phyloP scores from a whole-genome alignment of 2,797 vertebrate genomes.

The Enteromius argenteus region DNA sequence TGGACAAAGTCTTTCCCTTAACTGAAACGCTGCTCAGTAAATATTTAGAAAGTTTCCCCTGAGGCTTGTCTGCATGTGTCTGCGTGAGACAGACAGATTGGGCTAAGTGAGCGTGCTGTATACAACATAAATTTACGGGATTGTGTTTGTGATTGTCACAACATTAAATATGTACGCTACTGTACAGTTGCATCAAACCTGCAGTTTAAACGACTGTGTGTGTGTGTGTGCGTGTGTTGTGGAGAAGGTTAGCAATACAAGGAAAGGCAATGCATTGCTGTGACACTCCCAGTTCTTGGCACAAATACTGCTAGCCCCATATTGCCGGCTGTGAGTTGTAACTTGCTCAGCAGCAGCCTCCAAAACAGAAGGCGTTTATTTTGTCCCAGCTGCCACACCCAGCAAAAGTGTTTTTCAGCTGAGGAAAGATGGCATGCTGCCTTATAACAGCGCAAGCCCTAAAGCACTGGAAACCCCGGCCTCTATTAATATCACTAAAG shows the following conservation, averaged over 20 bases:
- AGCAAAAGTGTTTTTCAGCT: slow-evolving; percentile 78
- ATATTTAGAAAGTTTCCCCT: slow-evolving; percentile 71
- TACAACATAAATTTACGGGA: slow-evolving; percentile 51
- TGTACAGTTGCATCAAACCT: slow-evolving; percentile 18
- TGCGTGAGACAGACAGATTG: slow-evolving; percentile 55
- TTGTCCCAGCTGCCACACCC: slow-evolving; percentile 82
- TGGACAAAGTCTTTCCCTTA: slow-evolving; percentile 54
- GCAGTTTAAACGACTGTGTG: not conserved
- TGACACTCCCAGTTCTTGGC: slow-evolving; percentile 76
- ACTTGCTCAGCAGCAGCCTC: slow-evolving; percentile 76
- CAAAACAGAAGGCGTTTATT: slow-evolving; percentile 80
- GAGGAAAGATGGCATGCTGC: slow-evolving; percentile 54
- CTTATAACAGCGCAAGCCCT: slow-evolving; percentile 30
- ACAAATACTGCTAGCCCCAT: slow-evolving; percentile 67
- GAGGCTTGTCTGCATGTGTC: slow-evolving; percentile 54
- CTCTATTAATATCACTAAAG: slow-evolving; percentile 42
- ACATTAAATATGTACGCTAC: slow-evolving; percentile 44
- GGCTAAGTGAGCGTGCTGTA: slow-evolving; percentile 47
- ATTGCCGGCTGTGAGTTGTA: slow-evolving; percentile 80
- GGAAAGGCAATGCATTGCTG: slow-evolving; percentile 56
- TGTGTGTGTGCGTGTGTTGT: slow-evolving; percentile 5
- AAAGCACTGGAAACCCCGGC: slow-evolving; percentile 25
- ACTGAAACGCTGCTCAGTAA: slow-evolving; percentile 66
- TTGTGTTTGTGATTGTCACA: slow-evolving; percentile 43
- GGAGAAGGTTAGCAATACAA: slow-evolving; percentile 53